Conservation (phyloP, 2,797 vertebrate genomes). For the Gastrophryne carolinensis region DNA sequence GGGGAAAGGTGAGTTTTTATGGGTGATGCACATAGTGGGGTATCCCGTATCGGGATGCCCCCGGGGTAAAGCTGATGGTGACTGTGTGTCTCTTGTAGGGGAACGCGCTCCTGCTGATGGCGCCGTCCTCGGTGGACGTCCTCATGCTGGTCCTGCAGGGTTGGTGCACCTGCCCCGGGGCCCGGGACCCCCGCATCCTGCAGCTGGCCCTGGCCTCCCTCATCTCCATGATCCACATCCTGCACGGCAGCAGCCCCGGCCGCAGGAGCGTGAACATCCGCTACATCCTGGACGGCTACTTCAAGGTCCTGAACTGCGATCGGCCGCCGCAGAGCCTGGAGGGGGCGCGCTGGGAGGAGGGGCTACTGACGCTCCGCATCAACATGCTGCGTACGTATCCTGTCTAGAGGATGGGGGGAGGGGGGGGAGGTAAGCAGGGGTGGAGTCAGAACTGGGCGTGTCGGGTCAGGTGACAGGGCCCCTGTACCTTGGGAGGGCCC, state of each 20-base stretch:
- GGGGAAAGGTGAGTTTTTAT: no score
- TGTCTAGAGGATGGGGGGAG: no score
- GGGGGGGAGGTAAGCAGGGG: no score
- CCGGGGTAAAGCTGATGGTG: no score
- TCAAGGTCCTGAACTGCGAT: conserved; percentile 87
- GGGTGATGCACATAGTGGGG: no score
- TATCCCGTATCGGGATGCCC: no score
- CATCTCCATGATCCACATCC: conserved; percentile 82
- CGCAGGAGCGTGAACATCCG: conserved; percentile 81
- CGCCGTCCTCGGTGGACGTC: conserved; percentile 73
- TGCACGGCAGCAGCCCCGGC: conserved; percentile 80
- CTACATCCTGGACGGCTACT: conserved; percentile 83
- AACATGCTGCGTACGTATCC: conserved; percentile 86
- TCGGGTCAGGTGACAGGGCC: no score
- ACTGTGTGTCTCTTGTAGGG: conserved; percentile 65
- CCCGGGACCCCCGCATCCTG: conserved; percentile 63
- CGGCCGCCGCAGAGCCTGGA: conserved; percentile 62
- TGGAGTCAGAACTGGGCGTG: no score
- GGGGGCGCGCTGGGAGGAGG: conserved; percentile 69
- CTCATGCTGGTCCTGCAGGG: conserved; percentile 78
- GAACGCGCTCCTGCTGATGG: conserved; percentile 83
- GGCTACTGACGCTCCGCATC: conserved; percentile 77
- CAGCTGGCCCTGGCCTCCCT: conserved; percentile 72
- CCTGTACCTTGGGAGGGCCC: no score
- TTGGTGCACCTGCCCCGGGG: conserved; percentile 62